A percentile compares a stretch with the other conserved stretches of the same genome.
phyloP scores from a whole-genome alignment of 92 coral and sea anemone genomes.

The Pocillopora grandis region DNA sequence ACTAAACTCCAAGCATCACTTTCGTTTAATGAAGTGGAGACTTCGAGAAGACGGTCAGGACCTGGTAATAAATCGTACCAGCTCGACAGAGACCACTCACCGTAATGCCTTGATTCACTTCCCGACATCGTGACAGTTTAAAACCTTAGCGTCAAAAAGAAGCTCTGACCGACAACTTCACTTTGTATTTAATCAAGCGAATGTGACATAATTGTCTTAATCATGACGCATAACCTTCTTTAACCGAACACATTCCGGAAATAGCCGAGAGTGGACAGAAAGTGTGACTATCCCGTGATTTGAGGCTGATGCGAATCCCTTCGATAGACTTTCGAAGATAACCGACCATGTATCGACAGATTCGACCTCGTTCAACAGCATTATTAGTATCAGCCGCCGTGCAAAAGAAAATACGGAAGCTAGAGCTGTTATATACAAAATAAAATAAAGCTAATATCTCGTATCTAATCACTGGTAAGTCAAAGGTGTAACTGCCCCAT shows the following conservation, averaged over 20 bases:
- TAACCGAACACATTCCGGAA: slow-evolving; percentile 14
- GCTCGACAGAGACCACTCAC: slow-evolving; percentile 90
- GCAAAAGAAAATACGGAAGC: too few relatives aligned
- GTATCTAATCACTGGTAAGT: too few relatives aligned
- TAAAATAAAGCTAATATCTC: too few relatives aligned
- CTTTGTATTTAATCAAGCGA: neutral
- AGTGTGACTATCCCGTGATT: neutral
- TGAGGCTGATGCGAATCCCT: neutral
- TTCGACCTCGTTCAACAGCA: too few relatives aligned
- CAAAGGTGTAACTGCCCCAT: too few relatives aligned
- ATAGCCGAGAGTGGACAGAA: slow-evolving; percentile 9
- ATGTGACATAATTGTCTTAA: neutral
- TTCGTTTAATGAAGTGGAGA: slow-evolving; percentile 74
- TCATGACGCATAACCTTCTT: neutral
- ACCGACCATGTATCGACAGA: neutral
- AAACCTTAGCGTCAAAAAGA: too few relatives aligned
- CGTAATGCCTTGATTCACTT: slow-evolving; percentile 50
- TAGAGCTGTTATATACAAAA: too few relatives aligned
- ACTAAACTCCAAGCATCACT: slow-evolving; percentile 64
- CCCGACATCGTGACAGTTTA: slow-evolving; percentile 14
- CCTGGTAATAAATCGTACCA: slow-evolving; percentile 91
- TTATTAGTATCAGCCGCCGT: too few relatives aligned
- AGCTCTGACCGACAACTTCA: neutral
- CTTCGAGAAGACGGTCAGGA: slow-evolving; percentile 79
- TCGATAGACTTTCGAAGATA: neutral